These are phyloP conservation scores for Trypoxylon attenuatum DNA, from an alignment of 2,888 invertebrate genomes.

Conservation along the genomic window DNA sequence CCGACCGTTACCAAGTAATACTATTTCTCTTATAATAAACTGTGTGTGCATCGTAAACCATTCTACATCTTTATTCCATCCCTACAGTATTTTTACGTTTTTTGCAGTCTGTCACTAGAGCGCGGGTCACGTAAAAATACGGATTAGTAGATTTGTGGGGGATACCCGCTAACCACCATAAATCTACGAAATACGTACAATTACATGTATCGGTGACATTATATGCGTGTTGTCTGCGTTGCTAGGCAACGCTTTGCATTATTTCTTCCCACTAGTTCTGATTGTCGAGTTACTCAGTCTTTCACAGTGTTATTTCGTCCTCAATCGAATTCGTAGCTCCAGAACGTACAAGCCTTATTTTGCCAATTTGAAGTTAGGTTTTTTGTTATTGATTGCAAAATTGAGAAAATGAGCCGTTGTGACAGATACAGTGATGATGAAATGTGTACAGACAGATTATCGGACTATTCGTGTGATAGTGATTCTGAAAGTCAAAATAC, in stretches of 20 bases:
- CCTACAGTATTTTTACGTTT: no score
- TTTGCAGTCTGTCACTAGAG: no score
- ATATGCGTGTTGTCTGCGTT: conserved; percentile 17
- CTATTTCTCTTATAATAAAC: no score
- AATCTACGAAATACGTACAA: no score
- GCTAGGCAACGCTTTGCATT: conserved; percentile 14
- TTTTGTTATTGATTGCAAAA: conserved; percentile 24
- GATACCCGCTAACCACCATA: no score
- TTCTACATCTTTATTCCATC: no score
- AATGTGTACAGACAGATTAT: conserved; percentile 14
- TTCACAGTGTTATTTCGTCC: conserved; percentile 8
- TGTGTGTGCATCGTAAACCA: no score
- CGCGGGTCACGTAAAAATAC: no score
- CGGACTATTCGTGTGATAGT: conserved; percentile 19
- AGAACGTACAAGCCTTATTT: conserved; percentile 16
- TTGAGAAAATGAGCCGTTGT: conserved; percentile 29
- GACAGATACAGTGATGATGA: conserved; percentile 21
- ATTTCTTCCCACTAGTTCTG: conserved; percentile 9
- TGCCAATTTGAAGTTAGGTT: conserved; percentile 15
- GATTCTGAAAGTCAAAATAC: conserved; percentile 25
- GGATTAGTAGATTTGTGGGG: no score
- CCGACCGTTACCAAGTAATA: no score
- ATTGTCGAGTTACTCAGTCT: conserved; percentile 10
- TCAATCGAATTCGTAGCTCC: conserved; percentile 3
- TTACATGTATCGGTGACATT: no score